phyloP scores from a whole-genome alignment of 1,140 invertebrate species.

The Stegodyphus mimosarum region DNA sequence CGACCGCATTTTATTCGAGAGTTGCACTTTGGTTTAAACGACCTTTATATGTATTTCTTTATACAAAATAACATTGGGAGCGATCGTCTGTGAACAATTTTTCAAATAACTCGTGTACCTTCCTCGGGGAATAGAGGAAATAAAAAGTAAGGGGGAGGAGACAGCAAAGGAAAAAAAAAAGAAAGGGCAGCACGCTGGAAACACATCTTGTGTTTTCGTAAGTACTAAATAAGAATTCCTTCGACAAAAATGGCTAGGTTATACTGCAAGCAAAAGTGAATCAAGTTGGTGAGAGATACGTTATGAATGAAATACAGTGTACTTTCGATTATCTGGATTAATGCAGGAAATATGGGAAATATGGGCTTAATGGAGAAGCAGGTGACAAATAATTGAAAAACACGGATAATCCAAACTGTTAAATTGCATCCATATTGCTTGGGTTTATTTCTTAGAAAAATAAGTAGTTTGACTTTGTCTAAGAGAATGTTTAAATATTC shows the following conservation, averaged over 20 bases:
- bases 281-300: no score
- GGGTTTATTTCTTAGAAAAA: no score
- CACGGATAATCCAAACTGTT: no score
- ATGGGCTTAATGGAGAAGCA: no score
- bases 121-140: background rate
- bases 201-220: slow-evolving; percentile 13
- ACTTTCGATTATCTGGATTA: no score
- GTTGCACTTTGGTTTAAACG: slow-evolving; percentile 18
- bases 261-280: no score
- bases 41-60: slow-evolving; percentile 18
- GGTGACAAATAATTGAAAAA: no score
- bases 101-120: slow-evolving; percentile 10
- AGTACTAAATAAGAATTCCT: slow-evolving; percentile 18
- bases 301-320: no score
- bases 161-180: background rate
- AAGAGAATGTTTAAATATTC: no score
- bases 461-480: no score
- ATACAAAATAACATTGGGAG: slow-evolving; percentile 4
- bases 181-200: background rate
- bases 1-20: slow-evolving; percentile 1
- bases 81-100: slow-evolving; percentile 1
- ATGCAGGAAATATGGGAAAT: no score
- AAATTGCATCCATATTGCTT: no score
- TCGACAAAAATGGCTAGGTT: background rate
- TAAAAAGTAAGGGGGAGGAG: background rate